Base-by-base conservation (phyloP, 2,797 vertebrate species). In the Distichodus sexfasciatus region DNA sequence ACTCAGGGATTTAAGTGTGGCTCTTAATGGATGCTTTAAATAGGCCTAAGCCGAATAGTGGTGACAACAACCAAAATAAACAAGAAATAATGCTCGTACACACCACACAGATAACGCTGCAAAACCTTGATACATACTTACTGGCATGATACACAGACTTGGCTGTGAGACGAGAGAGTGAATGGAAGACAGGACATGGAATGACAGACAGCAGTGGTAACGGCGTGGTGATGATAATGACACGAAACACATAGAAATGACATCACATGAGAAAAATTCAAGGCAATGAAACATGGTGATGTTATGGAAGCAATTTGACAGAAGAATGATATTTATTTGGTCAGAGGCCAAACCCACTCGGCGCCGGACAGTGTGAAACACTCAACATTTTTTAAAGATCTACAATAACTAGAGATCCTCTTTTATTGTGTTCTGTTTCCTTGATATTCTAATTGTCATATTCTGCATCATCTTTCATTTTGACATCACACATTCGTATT, bases 61-160 rank as follows among this genome's bases (percentile, higher is more conserved):
- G 33, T 19, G 8, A 38, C 26, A 41, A 31, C 47, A 3, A 38
- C 46, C 41, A 53, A 38, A 15, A 12, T 31, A 50, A 29, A 5
- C 66, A 3, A 65, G 38, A 47, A 24, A 38, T 0, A 6, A 40
- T 6, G 36, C 19, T 31, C 24, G 40, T 23, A 33, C 17, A 24
- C 17, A 29, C 24, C 9, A 40, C 6, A 48, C 0, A 31, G 26
- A 33, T 50, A 33, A 38, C 24, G 17, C 47, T 46, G 35, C 10
- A 54, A 33, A 5, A 24, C 33, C 35, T 3, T 21, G n/a, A 47
- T 47, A 43, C 26, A 19, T 70, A 90, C 90, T 91, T 80, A 91
- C 90, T 44, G 2, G 87, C 86, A 66, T 91, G 90, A 76, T 90
- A 91, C 24, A 87, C 89, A 66, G 89, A 84, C 71, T 91, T 91